Base-by-base conservation (phyloP, 1,140 invertebrate species). In the Sminthurides bifidus region DNA sequence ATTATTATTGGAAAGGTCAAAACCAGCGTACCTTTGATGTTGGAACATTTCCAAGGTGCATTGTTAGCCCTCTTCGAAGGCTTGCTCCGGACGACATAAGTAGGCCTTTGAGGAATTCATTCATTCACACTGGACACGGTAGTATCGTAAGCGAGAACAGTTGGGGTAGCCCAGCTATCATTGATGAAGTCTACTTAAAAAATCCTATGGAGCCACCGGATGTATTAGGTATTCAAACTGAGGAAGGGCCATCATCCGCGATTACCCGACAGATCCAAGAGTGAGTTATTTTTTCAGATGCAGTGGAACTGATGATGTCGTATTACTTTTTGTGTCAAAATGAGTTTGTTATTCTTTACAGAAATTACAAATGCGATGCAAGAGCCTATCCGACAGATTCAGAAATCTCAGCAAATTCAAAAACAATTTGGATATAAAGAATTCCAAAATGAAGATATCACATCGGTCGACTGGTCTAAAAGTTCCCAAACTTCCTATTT, bases 1-100 rank as follows among this genome's bases (percentile, higher is more conserved):
- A 87, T 65, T 92, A 91, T 69, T 93, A 89, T 81, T 96, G 93
- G 87, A 92, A 88, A 72, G 90, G 91, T 14, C 93, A 97, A 71
- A 94, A 93, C 71, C 85, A 90, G 69, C 74, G 87, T 50, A 92
- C 87, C 0, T 85, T 83, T 66, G 80, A 91, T 63, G 81, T 96
- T 46, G 92, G 88, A 4, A 58, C 69, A 51, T 80, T 81, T 68
- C 79, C 74, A 52, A 75, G 85, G 5, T 80, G 78, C 60, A 68
- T 84, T 12, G 79, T 84, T 0, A 80, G 85, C 66, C 79, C 80
- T 0, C 78, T 81, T 72, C 68, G 79, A n/a, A 73, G 74, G 15
- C 79, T 78, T 66, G 76, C 76, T n/a, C 66, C 75, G 0, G 76
- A 81, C 45, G 83, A 86, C 66, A 86, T 87, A 26, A 84, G 82